Evolutionary conservation across 2,113 vertebrate species (phyloP).

Genomic region (Hypanus sabinus): DNA sequence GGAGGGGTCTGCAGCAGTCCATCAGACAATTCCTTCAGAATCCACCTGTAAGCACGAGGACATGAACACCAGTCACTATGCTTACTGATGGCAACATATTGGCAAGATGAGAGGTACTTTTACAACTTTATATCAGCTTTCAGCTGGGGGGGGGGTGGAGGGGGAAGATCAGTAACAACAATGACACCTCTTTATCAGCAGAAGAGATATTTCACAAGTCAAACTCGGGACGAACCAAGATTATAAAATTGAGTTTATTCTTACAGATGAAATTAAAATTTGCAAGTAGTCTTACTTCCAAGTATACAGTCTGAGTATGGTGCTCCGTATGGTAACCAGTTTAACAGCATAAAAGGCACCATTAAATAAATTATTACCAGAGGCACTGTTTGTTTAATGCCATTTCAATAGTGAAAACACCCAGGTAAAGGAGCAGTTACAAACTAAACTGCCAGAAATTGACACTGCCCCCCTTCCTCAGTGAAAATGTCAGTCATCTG

Average conservation of each 20-base stretch:
- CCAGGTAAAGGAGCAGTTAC: neutral
- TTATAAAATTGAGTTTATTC: slow-evolving; percentile 26
- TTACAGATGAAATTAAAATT: neutral
- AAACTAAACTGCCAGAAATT: neutral
- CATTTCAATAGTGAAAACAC: neutral
- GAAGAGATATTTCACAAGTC: neutral
- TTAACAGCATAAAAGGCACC: neutral
- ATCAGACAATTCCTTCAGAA: too few species aligned
- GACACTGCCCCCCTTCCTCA: neutral
- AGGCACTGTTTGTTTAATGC: neutral
- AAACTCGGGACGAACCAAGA: neutral
- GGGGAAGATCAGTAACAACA: neutral
- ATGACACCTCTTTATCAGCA: neutral
- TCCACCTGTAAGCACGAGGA: too few species aligned
- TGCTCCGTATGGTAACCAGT: neutral
- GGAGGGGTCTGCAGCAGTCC: too few species aligned
- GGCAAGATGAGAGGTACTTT: too few species aligned
- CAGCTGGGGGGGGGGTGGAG: too few species aligned
- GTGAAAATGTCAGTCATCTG: neutral
- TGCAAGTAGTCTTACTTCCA: neutral
- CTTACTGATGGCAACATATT: too few species aligned
- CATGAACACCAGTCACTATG: too few species aligned
- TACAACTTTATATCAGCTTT: too few species aligned
- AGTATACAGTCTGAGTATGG: neutral
- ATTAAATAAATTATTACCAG: neutral